Evolutionary conservation across 2,797 vertebrate species (phyloP).

Genomic region (Choloepus didactylus): DNA sequence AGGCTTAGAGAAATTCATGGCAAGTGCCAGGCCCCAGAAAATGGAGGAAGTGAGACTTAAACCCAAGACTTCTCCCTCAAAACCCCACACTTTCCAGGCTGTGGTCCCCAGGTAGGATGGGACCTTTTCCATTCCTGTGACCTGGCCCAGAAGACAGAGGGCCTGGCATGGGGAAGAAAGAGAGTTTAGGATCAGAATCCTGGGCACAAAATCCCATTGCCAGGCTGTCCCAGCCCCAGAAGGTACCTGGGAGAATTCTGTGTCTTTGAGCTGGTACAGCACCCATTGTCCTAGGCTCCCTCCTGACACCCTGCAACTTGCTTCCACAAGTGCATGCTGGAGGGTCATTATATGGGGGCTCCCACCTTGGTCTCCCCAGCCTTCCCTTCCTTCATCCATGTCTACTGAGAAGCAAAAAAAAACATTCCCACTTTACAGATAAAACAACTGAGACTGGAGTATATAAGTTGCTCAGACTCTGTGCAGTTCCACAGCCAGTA

Average conservation of each 20-base stretch:
- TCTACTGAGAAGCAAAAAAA: not conserved
- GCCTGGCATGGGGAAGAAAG: not conserved
- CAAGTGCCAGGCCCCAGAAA: not conserved
- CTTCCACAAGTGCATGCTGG: no score
- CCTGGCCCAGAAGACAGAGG: not conserved
- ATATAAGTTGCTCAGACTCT: not conserved
- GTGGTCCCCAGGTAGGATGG: not conserved
- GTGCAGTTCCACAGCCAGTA: not conserved
- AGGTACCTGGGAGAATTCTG: not conserved
- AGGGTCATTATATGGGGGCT: not conserved
- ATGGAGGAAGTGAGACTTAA: not conserved
- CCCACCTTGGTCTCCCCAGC: not conserved
- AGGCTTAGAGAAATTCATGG: no score
- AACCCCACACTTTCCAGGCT: not conserved
- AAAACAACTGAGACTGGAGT: not conserved
- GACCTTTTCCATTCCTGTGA: not conserved
- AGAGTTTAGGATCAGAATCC: not conserved
- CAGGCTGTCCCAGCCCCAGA: not conserved
- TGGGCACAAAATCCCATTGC: no score
- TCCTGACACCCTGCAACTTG: no score
- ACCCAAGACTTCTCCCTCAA: not conserved
- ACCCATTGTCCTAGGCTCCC: no score
- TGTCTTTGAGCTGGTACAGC: no score
- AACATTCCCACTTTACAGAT: no score
- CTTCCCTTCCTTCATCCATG: not conserved